A percentile compares a stretch with the other conserved stretches of the same genome.
phyloP scores from a whole-genome alignment of 2,888 invertebrate genomes.

The Tetrapedia diversipes region DNA sequence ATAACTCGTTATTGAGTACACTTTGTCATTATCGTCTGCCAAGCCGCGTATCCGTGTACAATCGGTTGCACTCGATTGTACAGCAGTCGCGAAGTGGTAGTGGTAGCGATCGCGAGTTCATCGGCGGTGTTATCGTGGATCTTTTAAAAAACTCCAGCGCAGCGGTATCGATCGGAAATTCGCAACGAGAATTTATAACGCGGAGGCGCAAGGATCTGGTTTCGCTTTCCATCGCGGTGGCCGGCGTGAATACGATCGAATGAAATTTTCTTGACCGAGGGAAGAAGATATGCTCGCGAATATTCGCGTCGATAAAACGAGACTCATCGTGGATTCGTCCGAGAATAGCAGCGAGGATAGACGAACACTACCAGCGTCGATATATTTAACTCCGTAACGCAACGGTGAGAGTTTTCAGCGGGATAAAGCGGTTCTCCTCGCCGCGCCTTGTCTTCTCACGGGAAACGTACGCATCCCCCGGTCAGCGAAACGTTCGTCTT shows the following conservation, averaged over 20 bases:
- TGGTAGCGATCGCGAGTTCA: too few species aligned
- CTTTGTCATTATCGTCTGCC: background rate
- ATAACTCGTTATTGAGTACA: background rate
- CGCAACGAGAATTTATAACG: too few species aligned
- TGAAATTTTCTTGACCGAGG: conserved; percentile 8
- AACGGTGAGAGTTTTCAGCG: background rate
- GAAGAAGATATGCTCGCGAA: background rate
- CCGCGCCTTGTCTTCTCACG: background rate
- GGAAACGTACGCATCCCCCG: background rate
- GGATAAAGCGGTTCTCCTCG: conserved; percentile 4
- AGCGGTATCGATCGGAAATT: background rate
- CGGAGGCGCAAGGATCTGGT: background rate
- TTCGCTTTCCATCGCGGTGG: background rate
- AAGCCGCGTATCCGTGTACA: background rate
- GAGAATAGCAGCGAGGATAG: conserved; percentile 47
- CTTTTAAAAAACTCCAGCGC: too few species aligned
- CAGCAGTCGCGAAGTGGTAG: too few species aligned
- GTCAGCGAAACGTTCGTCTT: conserved; percentile 36
- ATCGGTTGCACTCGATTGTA: too few species aligned
- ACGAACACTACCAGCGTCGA: conserved; percentile 40
- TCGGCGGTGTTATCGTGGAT: too few species aligned
- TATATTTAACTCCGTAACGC: conserved; percentile 39
- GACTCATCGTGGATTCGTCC: conserved; percentile 30
- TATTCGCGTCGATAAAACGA: conserved; percentile 30
- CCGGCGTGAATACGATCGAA: background rate